phyloP scores from a whole-genome alignment of 2,888 invertebrate genomes.

The Orchestes rusci region DNA sequence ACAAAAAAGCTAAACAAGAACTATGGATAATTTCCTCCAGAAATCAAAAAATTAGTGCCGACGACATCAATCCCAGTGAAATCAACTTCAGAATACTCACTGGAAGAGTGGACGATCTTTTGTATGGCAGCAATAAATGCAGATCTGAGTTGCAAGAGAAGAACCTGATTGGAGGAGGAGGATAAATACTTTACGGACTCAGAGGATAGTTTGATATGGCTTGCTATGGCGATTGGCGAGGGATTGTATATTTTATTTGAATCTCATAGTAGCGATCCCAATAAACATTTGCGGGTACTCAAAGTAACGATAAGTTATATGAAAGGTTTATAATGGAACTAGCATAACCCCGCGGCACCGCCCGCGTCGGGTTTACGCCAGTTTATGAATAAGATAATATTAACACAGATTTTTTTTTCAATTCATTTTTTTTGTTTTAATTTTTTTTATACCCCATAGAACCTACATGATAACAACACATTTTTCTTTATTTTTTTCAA shows the following conservation, averaged over 20 bases:
- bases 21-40: constrained; percentile 61
- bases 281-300: too few relatives aligned
- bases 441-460: too few relatives aligned
- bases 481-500: too few relatives aligned
- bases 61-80: constrained; percentile 48
- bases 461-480: too few relatives aligned
- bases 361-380: too few relatives aligned
- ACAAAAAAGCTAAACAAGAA: constrained; percentile 52
- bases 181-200: constrained; percentile 13
- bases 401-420: too few relatives aligned
- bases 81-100: constrained; percentile 67
- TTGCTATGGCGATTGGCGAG: neutral
- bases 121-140: constrained; percentile 54
- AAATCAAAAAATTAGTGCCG: constrained; percentile 61
- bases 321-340: too few relatives aligned
- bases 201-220: constrained; percentile 1
- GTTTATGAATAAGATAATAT: too few relatives aligned
- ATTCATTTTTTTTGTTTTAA: too few relatives aligned
- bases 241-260: neutral
- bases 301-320: too few relatives aligned
- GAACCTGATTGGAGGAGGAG: constrained; percentile 13
- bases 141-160: constrained; percentile 28
- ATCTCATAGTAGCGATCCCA: too few relatives aligned
- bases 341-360: too few relatives aligned
- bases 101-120: constrained; percentile 49